A percentile compares a stretch with the other conserved stretches of the same genome.
These are phyloP conservation scores for Drosophila pseudoobscura DNA, from an alignment of 1,140 invertebrate species.

Conservation along the genomic window DNA sequence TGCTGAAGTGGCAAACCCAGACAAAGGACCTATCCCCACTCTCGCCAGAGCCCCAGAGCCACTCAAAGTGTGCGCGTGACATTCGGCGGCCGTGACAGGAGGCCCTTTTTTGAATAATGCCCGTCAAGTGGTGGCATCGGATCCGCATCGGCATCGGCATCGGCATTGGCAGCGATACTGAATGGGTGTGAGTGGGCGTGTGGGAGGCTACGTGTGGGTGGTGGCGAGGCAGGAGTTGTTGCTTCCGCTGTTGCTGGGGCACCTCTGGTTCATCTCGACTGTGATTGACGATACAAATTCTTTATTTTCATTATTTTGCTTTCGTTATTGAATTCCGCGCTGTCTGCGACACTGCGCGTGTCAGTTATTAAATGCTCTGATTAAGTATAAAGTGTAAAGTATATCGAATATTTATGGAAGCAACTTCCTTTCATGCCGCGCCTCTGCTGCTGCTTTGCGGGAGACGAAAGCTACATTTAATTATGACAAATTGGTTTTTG, in stretches of 20 bases:
- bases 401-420: slow-evolving; percentile 69
- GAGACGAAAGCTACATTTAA: slow-evolving; percentile 38
- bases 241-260: slow-evolving; percentile 8
- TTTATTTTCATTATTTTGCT: slow-evolving; percentile 43
- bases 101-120: slow-evolving; percentile 70
- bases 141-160: slow-evolving; percentile 34
- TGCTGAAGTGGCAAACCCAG: slow-evolving; percentile 1
- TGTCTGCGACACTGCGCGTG: slow-evolving; percentile 55
- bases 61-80: slow-evolving; percentile 72
- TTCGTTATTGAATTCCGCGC: slow-evolving; percentile 52
- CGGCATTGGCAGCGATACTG: not conserved
- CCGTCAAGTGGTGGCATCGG: slow-evolving; percentile 66
- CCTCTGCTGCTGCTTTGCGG: slow-evolving; percentile 15
- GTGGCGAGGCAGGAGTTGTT: slow-evolving; percentile 5
- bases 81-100: slow-evolving; percentile 69
- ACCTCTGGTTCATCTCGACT: slow-evolving; percentile 9
- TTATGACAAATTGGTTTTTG: slow-evolving; percentile 67
- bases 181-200: not conserved
- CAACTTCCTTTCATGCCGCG: no score
- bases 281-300: slow-evolving; percentile 73
- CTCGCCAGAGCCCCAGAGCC: slow-evolving; percentile 40
- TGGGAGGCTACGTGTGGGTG: not conserved
- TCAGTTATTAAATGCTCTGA: slow-evolving; percentile 77
- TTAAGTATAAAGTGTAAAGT: slow-evolving; percentile 73
- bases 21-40: slow-evolving; percentile 8